Evolutionary conservation across 1,140 invertebrate species (phyloP).

Genomic region (Cyrtorhinus lividipennis): DNA sequence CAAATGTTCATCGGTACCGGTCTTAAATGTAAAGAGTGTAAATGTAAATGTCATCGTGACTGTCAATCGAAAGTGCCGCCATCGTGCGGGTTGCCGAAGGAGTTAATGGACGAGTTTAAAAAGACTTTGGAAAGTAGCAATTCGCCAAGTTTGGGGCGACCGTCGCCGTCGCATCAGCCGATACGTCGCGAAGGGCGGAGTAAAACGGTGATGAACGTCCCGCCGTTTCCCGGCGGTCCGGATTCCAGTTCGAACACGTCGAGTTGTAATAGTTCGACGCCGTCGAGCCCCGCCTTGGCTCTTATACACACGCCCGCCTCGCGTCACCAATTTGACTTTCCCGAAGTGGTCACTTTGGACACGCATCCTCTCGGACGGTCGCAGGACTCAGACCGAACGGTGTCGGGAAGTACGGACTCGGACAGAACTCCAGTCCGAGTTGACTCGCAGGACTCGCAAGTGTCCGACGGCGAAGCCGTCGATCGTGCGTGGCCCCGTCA

Average conservation of each 20-base stretch:
- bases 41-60: constrained; percentile 84
- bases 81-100: constrained; percentile 74
- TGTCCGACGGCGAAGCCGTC: constrained; percentile 46
- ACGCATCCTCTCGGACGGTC: constrained; percentile 33
- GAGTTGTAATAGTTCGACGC: constrained; percentile 90
- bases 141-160: constrained; percentile 31
- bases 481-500: constrained; percentile 61
- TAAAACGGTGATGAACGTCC: constrained; percentile 41
- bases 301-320: constrained; percentile 37
- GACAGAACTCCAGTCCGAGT: constrained; percentile 60
- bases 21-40: constrained; percentile 87
- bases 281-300: constrained; percentile 78
- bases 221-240: constrained; percentile 41
- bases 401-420: constrained; percentile 68
- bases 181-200: constrained; percentile 31
- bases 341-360: constrained; percentile 36
- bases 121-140: constrained; percentile 44
- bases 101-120: constrained; percentile 66
- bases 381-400: constrained; percentile 67
- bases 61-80: constrained; percentile 82
- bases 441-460: constrained; percentile 77
- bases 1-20: constrained; percentile 66
- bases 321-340: constrained; percentile 68
- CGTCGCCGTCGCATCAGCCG: constrained; percentile 25
- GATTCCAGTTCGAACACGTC: constrained; percentile 90